Conservation (phyloP, 2,888 invertebrate genomes). For the Spialia ferax region DNA sequence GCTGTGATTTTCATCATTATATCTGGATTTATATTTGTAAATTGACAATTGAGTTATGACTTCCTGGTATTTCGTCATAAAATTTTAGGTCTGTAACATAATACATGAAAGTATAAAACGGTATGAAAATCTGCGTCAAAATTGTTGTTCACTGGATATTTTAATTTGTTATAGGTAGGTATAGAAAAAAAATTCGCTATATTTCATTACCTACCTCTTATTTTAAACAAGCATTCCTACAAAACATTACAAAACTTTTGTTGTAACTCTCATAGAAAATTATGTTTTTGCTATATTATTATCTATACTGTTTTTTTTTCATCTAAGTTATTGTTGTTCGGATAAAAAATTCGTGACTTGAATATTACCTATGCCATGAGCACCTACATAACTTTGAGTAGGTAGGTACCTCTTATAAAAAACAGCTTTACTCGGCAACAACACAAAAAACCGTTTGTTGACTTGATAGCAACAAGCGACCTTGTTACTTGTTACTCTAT, state of each 20-base stretch:
- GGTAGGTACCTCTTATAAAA: neutral
- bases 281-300: too few species aligned
- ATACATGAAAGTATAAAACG: too few species aligned
- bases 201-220: too few species aligned
- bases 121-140: too few species aligned
- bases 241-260: too few species aligned
- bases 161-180: too few species aligned
- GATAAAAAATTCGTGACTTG: neutral
- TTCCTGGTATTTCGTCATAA: conserved; percentile 39
- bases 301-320: too few species aligned
- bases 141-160: too few species aligned
- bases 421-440: neutral
- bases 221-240: too few species aligned
- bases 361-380: neutral
- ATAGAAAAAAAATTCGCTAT: too few species aligned
- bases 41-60: conserved; percentile 51
- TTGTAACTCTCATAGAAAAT: too few species aligned
- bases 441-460: conserved; percentile 6
- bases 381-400: neutral
- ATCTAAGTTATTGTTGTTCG: neutral
- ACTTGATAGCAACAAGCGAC: conserved; percentile 16
- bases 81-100: conserved; percentile 20
- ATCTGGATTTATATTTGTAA: conserved; percentile 67
- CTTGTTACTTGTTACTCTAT: conserved; percentile 28
- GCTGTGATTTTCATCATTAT: conserved; percentile 79